Conservation (phyloP, 1,140 invertebrate species). For the Anadara kagoshimensis region DNA sequence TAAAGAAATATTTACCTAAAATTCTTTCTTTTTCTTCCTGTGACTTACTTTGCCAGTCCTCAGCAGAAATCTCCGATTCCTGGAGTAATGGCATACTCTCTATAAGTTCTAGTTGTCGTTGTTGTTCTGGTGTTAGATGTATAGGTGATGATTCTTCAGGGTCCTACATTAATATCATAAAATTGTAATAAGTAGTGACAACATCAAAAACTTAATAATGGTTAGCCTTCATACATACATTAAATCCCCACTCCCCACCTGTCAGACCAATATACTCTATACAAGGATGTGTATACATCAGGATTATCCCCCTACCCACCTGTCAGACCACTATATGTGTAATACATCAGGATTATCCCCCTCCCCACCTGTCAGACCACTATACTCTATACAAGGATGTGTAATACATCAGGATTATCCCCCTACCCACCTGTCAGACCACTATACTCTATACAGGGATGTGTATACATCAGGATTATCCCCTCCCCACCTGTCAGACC, state of each 20-base stretch:
- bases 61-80: conserved; percentile 58
- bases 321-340: no score
- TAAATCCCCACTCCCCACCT: background rate
- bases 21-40: conserved; percentile 57
- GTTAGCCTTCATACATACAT: background rate
- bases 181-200: background rate
- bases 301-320: background rate
- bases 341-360: no score
- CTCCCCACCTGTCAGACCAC: no score
- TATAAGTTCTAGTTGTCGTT: conserved; percentile 72
- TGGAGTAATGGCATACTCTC: conserved; percentile 72
- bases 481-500: no score
- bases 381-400: no score
- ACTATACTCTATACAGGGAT: no score
- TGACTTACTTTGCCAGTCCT: conserved; percentile 61
- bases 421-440: no score
- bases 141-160: conserved; percentile 65
- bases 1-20: conserved; percentile 43
- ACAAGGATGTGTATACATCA: background rate
- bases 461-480: no score
- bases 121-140: conserved; percentile 72
- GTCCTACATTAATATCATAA: conserved; percentile 58
- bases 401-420: no score
- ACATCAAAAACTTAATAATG: background rate
- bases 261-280: background rate